Conservation (phyloP, 2,888 invertebrate genomes). For the Incurvaria masculella region DNA sequence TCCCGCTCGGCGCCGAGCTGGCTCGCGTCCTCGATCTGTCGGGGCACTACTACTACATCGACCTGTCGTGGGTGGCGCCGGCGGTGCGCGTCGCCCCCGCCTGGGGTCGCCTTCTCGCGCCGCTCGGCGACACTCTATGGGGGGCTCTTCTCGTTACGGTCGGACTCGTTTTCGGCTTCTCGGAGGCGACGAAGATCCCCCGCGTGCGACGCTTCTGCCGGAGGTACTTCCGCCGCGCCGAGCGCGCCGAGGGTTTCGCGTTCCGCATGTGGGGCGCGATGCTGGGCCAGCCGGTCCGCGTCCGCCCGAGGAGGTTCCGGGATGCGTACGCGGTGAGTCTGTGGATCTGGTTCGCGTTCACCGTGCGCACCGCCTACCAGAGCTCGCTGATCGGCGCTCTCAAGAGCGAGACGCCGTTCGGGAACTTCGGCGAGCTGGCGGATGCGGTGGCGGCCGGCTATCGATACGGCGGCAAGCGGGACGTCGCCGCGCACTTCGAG, state of each 20-base stretch:
- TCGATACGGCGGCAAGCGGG: constrained; percentile 31
- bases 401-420: constrained; percentile 30
- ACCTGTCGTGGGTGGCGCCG: constrained; percentile 35
- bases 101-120: constrained; percentile 34
- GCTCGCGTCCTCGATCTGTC: constrained; percentile 31
- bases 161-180: constrained; percentile 28
- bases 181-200: constrained; percentile 26
- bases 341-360: constrained; percentile 42
- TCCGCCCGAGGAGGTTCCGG: constrained; percentile 31
- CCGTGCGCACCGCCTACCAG: constrained; percentile 36
- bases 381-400: constrained; percentile 37
- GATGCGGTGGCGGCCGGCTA: constrained; percentile 30
- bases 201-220: constrained; percentile 25
- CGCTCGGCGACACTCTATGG: constrained; percentile 37
- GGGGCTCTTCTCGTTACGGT: constrained; percentile 27
- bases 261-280: constrained; percentile 35
- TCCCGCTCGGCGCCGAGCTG: constrained; percentile 30
- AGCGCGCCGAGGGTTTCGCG: constrained; percentile 26
- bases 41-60: constrained; percentile 32
- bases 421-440: constrained; percentile 28
- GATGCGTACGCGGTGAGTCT: constrained; percentile 35
- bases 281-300: constrained; percentile 32
- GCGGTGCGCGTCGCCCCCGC: constrained; percentile 28
- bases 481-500: constrained; percentile 32
- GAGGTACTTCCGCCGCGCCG: constrained; percentile 27